Evolutionary conservation across 2,888 invertebrate genomes (phyloP), one percentile per base, ranked within the genome.

Genomic region (Harpalus rufipes): DNA sequence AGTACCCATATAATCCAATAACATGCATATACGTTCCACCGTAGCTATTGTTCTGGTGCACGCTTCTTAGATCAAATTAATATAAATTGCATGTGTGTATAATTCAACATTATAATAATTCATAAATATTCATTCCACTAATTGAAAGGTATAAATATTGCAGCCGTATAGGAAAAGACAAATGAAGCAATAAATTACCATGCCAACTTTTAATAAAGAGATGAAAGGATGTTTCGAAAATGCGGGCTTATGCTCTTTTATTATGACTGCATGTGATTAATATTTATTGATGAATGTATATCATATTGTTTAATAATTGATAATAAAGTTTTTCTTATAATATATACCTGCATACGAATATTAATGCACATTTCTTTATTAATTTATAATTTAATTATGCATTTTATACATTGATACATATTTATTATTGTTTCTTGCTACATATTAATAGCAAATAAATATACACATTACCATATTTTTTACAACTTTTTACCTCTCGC

Each of bases 41-140:
- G 3, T 32, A 2, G 32, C 5, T 32, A 32, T 32, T 32, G 32
- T 32, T 32, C 32, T 32, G 32, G 32, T 32, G 5, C 32, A 32
- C 32, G 32, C 32, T 32, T 5, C 32, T 32, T 32, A 2, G 1
- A 32, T 32, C 32, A 68, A 68, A 74, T 74, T 44, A 74, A 74
- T 74, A 68, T 68, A 32, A 68, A 68, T 74, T 44, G 12, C 16
- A 7, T 14, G 18, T 25, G 14, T 7, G 10, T 44, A 44, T 74
- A 74, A 74, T 74, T 10, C 44, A 74, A 74, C 12, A 74, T 74
- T 74, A 74, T 44, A 74, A 74, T 44, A 74, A 14, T 18, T 74
- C 44, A 74, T 74, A 16, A 16, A 74, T 44, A 72, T 72, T 72
- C 72, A 72, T 68, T 12, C 14, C 0, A 14, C 21, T 21, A 63